Conservation (phyloP, 2,113 vertebrate species). For the Rhea pennata region DNA sequence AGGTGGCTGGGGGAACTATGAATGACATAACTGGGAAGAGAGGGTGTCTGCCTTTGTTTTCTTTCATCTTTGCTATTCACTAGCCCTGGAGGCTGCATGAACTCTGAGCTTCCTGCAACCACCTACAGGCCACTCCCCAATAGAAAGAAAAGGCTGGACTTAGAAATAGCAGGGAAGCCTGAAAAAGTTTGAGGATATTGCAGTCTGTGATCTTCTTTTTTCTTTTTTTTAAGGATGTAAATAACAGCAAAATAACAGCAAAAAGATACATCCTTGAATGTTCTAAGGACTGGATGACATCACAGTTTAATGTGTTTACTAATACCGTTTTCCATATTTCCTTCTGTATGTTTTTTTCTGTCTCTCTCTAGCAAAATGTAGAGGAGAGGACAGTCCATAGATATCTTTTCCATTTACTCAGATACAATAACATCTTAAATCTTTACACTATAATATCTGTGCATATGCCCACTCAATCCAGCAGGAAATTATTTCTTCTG, state of each 20-base stretch:
- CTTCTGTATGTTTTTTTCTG: neutral
- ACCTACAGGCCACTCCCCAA: neutral
- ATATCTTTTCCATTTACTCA: neutral
- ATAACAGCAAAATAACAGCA: neutral
- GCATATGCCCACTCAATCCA: neutral
- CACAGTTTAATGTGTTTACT: neutral
- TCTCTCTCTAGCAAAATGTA: neutral
- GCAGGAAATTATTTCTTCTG: neutral
- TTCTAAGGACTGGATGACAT: neutral
- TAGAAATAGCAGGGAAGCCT: neutral
- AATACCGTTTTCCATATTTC: neutral
- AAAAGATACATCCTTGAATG: neutral
- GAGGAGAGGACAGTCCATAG: neutral
- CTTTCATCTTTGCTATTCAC: neutral
- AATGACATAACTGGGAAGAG: neutral
- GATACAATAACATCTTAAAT: neutral
- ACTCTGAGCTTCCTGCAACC: neutral
- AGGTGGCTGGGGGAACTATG: neutral
- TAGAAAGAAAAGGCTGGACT: neutral
- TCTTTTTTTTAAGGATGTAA: neutral
- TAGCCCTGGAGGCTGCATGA: neutral
- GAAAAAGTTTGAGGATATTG: neutral
- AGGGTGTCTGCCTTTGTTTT: neutral
- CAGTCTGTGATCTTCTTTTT: neutral
- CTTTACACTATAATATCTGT: neutral